Evolutionary conservation across 2,888 invertebrate species (phyloP), one percentile per base, ranked within the genome.

Genomic region (Sphecodes monilicornis): DNA sequence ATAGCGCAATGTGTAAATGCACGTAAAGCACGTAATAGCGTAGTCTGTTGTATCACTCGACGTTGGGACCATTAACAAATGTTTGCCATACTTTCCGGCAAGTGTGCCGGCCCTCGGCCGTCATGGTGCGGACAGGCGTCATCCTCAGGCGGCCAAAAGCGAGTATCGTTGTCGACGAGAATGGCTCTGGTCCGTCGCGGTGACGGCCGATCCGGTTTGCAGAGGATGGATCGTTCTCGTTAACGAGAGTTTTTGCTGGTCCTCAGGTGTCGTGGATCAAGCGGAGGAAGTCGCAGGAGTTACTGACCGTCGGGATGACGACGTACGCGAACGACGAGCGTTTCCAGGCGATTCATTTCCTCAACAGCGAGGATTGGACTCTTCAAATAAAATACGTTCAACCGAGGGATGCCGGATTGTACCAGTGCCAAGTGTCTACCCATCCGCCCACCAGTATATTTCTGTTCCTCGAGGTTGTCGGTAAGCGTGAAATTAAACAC

Each of bases 321-420:
- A 98, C 98, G 3, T 98, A 98, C 95, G 98, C 98, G 92, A 98
- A 98, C 90, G 98, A 98, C 94, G 98, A 97, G 93, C 96, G 98
- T 92, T 98, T 98, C 95, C 97, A 97, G 93, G 97, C 98, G 71
- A 97, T 97, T 90, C 98, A 98, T 95, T 96, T 98, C 88, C 97
- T 97, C 92, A 97, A 98, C 95, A 97, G 98, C 90, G 98, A 98
- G 97, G 98, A 98, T 95, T 98, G 98, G 98, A 98, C 98, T 85
- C 95, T 98, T 86, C 98, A 98, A 96, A 98, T 98, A 93, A 97
- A 97, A 94, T 98, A 97, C 95, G 98, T 98, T 78, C 98, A 98
- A 95, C 96, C 96, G 91, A 96, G 98, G 90, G 98, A 98, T 94
- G 98, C 97, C 54, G 98, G 98, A 76, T 95, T 97, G 91, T 98